These are phyloP conservation scores for Echeneis naucrates DNA, from an alignment of 2,797 vertebrate genomes.

Conservation along the genomic window DNA sequence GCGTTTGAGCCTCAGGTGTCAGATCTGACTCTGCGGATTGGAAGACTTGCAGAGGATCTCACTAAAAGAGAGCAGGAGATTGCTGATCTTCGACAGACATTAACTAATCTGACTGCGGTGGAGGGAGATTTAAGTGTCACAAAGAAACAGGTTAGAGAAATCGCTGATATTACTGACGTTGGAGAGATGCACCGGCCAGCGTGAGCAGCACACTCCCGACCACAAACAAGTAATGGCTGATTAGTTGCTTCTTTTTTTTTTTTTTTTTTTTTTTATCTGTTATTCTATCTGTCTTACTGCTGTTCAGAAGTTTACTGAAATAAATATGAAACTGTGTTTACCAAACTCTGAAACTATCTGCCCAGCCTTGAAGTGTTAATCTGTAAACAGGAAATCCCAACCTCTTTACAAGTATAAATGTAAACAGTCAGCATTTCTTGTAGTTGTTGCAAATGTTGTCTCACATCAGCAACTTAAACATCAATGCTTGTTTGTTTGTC, in stretches of 20 bases:
- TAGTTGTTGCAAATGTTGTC: not conserved
- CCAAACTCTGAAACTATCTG: not conserved
- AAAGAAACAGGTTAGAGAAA: conserved; percentile 58
- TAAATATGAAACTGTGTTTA: conserved; percentile 7
- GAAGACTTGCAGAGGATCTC: conserved; percentile 88
- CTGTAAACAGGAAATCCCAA: not conserved
- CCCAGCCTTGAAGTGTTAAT: not conserved
- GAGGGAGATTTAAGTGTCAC: conserved; percentile 71
- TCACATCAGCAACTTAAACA: not conserved
- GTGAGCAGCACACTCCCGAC: conserved; percentile 28
- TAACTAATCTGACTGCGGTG: conserved; percentile 84
- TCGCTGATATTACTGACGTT: conserved; percentile 57
- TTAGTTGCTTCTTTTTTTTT: not conserved
- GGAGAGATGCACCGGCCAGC: conserved; percentile 41
- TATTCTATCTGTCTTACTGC: conserved; percentile 28
- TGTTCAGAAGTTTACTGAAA: conserved; percentile 39
- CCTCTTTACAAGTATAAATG: not conserved
- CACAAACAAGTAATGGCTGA: not conserved
- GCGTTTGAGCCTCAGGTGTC: conserved; percentile 87
- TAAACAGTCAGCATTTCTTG: conserved; percentile 15
- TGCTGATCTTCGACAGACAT: conserved; percentile 84
- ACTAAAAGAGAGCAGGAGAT: conserved; percentile 85
- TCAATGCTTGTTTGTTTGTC: not conserved
- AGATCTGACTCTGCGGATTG: conserved; percentile 91
- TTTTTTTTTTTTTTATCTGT: not conserved